phyloP scores from a whole-genome alignment of 2,113 vertebrate species.

The Leuciscus idus region DNA sequence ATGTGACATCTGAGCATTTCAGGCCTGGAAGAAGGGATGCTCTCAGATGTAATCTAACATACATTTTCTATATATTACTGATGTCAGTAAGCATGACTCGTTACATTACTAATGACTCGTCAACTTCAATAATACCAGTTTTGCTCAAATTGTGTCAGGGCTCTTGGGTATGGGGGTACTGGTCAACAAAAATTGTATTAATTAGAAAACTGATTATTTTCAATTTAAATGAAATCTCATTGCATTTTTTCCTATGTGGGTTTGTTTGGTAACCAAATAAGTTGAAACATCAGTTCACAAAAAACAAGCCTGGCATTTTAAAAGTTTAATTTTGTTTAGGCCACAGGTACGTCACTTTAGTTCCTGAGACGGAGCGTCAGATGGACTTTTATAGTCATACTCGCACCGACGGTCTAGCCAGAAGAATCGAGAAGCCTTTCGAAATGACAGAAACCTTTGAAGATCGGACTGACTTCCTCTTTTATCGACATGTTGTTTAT shows the following conservation, averaged over 20 bases:
- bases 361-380: constrained; percentile 69
- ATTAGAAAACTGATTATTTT: no score
- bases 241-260: no score
- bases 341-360: constrained; percentile 75
- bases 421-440: constrained; percentile 64
- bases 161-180: no score
- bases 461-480: constrained; percentile 81
- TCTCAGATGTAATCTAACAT: constrained; percentile 75
- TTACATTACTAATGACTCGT: neutral
- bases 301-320: neutral
- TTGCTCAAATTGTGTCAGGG: no score
- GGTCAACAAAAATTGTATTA: no score
- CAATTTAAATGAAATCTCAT: no score
- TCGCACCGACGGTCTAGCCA: constrained; percentile 76
- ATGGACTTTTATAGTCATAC: constrained; percentile 81
- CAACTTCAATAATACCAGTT: neutral
- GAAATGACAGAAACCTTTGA: constrained; percentile 81
- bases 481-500: constrained; percentile 71
- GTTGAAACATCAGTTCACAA: no score
- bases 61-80: neutral
- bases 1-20: constrained; percentile 79
- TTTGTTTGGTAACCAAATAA: no score
- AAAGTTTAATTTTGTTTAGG: constrained; percentile 65
- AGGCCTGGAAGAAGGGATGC: constrained; percentile 66
- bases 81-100: neutral